Base-by-base conservation (phyloP, 1,140 invertebrate genomes). In the Lucilia sericata region DNA sequence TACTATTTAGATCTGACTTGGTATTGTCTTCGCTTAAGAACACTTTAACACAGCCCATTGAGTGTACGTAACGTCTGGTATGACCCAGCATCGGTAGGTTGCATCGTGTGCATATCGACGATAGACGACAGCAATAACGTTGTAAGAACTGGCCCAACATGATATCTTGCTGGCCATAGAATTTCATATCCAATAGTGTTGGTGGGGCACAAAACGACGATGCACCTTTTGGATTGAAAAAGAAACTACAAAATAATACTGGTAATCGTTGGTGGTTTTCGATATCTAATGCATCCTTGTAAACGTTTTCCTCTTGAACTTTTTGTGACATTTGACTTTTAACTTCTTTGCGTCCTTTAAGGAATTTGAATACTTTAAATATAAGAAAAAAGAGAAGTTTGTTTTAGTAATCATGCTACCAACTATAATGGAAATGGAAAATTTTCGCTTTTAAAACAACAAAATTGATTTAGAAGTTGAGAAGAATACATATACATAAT, bases 91-190 rank as follows among this genome's bases (percentile, higher is more conserved):
- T 98, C 3, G 97, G 94, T 7, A 95, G 94, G 47, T 95, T 94
- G 91, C 98, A 99, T 0, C 96, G 96, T 0, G 96, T 96, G 89
- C 98, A 99, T 47, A 94, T 94, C 88, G 97, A 98, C 2, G 95
- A 94, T 17, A 93, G 92, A 85, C 95, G 94, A 88, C 98, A 97
- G 91, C 98, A 99, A 89, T 98, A 99, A 78, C 96, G 93, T 90
- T 98, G 96, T 2, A 99, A 92, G 91, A 99, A 99, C 85, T 95
- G 95, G 65, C 98, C 99, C 5, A 99, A 91, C 5, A 98, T 96
- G 84, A 99, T 98, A 90, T 99, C 99, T 88, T 98, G 97, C 19
- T 94, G 93, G 0, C 97, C 97, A 91, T 99, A 99, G 91, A 98
- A 96, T 86, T 98, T 96, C 97, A 99, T 99, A 78, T 91, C 88